Evolutionary conservation across 2,113 vertebrate genomes (phyloP).

Genomic region (Capreolus pygargus): DNA sequence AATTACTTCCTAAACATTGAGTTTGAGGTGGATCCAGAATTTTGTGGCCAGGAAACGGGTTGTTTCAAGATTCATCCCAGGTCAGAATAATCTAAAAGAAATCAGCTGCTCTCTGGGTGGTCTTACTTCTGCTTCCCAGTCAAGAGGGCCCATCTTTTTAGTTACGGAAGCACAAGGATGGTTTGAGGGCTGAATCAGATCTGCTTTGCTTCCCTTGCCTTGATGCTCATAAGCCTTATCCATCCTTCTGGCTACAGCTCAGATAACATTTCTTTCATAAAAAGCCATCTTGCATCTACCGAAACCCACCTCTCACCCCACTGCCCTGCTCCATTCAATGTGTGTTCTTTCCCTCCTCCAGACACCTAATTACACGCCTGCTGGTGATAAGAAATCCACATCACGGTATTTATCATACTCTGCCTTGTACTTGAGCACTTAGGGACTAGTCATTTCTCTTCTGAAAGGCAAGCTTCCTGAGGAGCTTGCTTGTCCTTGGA

Average conservation of each 20-base stretch:
- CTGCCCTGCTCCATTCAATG: neutral
- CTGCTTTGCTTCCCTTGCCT: neutral
- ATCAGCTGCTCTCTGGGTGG: conserved; percentile 9
- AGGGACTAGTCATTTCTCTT: neutral
- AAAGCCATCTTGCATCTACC: neutral
- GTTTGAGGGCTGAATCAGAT: neutral
- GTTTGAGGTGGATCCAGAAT: neutral
- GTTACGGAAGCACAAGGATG: neutral
- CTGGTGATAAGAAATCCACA: neutral
- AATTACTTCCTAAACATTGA: conserved; percentile 78
- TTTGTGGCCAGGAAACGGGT: conserved; percentile 52
- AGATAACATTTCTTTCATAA: neutral
- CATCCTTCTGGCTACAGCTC: neutral
- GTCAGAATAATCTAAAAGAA: conserved; percentile 47
- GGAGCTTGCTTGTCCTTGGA: neutral
- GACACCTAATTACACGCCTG: neutral
- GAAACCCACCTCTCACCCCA: accelerated
- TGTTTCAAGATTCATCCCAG: conserved; percentile 34
- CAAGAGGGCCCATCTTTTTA: neutral
- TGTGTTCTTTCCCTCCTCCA: neutral
- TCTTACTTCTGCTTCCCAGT: neutral
- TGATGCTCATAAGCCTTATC: neutral
- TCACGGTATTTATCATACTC: neutral
- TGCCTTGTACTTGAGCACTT: neutral
- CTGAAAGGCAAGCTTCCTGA: neutral